Evolutionary conservation across 1,140 invertebrate genomes (phyloP).

Genomic region (Diabrotica undecimpunctata): DNA sequence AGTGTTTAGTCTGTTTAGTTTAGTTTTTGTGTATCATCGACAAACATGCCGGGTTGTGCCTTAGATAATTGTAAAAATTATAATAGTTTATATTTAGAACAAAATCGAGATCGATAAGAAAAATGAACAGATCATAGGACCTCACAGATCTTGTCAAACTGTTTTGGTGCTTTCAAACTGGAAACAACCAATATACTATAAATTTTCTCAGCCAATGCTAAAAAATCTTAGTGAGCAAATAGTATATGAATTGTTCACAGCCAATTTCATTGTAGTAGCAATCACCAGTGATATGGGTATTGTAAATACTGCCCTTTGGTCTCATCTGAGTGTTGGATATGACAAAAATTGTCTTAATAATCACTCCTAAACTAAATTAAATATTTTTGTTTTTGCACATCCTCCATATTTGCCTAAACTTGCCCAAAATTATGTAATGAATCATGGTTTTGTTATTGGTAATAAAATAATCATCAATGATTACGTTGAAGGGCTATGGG

Average conservation of each 20-base stretch:
- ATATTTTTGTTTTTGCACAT: too few species aligned
- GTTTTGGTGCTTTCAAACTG: conserved; percentile 30
- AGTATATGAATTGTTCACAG: conserved; percentile 9
- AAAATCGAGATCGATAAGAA: conserved; percentile 19
- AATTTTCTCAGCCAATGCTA: conserved; percentile 7
- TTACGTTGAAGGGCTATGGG: too few species aligned
- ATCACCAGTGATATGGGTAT: conserved; percentile 15
- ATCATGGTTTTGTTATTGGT: conserved; percentile 10
- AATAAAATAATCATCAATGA: too few species aligned
- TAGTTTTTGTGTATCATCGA: too few species aligned
- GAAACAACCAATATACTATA: conserved; percentile 33
- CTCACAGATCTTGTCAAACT: conserved; percentile 19
- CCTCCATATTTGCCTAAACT: conserved; percentile 3
- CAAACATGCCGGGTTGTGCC: too few species aligned
- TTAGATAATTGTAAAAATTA: too few species aligned
- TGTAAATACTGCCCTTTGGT: conserved; percentile 6
- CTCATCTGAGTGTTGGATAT: conserved; percentile 6
- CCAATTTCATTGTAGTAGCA: conserved; percentile 12
- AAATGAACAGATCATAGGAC: conserved; percentile 15
- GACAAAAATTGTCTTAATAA: conserved; percentile 5
- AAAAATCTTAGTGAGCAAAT: conserved; percentile 14
- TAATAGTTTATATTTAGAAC: conserved; percentile 8
- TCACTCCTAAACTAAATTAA: not conserved
- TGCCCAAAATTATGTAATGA: not conserved
- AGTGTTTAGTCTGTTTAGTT: too few species aligned